Percentiles rank a stretch among this genome's conserved stretches.
phyloP scores from a whole-genome alignment of 2,888 invertebrate species.

The Drosophila antonietae region DNA sequence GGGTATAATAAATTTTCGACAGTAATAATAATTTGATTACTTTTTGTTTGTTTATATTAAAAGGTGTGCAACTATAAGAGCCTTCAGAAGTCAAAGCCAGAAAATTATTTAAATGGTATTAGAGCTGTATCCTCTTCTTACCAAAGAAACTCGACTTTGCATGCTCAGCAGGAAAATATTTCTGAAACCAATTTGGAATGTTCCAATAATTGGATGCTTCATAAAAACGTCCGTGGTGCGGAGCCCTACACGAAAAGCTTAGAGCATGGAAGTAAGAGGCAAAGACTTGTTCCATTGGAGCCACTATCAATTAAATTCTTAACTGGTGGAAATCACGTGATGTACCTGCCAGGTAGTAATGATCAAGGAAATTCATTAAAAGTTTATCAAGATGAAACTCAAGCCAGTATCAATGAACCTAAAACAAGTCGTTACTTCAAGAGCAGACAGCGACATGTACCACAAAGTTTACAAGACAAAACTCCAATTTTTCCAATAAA shows the following conservation, averaged over 20 bases:
- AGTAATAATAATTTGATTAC: neutral
- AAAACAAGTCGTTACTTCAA: constrained; percentile 51
- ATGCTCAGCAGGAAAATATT: constrained; percentile 11
- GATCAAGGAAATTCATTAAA: constrained; percentile 27
- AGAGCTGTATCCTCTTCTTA: constrained; percentile 2
- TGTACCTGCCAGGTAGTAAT: constrained; percentile 87
- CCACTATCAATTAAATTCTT: constrained; percentile 86
- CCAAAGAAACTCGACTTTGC: constrained; percentile 22
- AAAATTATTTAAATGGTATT: constrained; percentile 24
- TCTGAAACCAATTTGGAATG: constrained; percentile 48
- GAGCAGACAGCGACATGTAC: constrained; percentile 49
- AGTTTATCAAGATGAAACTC: constrained; percentile 12
- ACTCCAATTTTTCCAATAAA: constrained; percentile 51
- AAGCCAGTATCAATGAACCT: constrained; percentile 19
- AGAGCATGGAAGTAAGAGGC: constrained; percentile 43
- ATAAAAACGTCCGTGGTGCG: constrained; percentile 77
- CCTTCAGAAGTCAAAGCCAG: constrained; percentile 45
- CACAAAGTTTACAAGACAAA: constrained; percentile 60
- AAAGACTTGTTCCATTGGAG: constrained; percentile 65
- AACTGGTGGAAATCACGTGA: constrained; percentile 89
- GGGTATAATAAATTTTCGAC: too few species aligned
- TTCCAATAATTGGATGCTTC: constrained; percentile 91
- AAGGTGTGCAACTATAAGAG: constrained; percentile 54
- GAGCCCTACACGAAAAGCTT: constrained; percentile 65
- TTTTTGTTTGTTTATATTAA: neutral